phyloP scores from a whole-genome alignment of 2,888 invertebrate genomes.

The Hypercompe scribonia region DNA sequence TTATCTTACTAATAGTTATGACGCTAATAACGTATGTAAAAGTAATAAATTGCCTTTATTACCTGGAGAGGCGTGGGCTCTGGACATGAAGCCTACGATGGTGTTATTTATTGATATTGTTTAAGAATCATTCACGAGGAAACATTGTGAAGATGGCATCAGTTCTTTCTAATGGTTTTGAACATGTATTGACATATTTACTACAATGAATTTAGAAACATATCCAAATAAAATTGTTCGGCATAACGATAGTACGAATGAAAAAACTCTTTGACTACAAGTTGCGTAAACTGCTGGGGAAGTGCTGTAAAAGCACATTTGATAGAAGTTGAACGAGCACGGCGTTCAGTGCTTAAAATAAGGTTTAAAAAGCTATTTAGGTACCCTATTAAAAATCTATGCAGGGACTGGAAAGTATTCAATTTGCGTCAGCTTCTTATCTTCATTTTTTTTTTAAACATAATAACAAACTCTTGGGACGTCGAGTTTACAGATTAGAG shows the following conservation, averaged over 20 bases:
- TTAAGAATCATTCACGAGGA: conserved; percentile 20
- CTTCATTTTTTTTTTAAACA: too few relatives aligned
- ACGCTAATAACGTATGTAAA: conserved; percentile 43
- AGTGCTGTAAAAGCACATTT: too few relatives aligned
- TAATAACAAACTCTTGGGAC: too few relatives aligned
- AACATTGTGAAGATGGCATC: conserved; percentile 8
- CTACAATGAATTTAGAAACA: neutral
- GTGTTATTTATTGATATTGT: conserved; percentile 50
- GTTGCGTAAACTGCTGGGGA: too few relatives aligned
- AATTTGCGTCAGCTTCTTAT: too few relatives aligned
- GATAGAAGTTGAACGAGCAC: too few relatives aligned
- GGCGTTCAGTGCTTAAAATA: too few relatives aligned
- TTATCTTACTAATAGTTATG: conserved; percentile 45
- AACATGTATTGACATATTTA: neutral
- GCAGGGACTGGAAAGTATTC: too few relatives aligned
- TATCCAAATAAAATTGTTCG: too few relatives aligned
- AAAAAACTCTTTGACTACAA: neutral
- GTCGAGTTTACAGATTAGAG: too few relatives aligned
- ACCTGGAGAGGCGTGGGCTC: conserved; percentile 41
- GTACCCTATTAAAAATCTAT: too few relatives aligned
- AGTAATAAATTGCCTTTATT: conserved; percentile 52
- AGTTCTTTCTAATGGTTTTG: neutral
- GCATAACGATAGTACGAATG: neutral
- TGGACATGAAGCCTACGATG: conserved; percentile 41
- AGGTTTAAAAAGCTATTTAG: too few relatives aligned